These are phyloP conservation scores for Altica lythri DNA, from an alignment of 2,888 invertebrate genomes.

Conservation along the genomic window DNA sequence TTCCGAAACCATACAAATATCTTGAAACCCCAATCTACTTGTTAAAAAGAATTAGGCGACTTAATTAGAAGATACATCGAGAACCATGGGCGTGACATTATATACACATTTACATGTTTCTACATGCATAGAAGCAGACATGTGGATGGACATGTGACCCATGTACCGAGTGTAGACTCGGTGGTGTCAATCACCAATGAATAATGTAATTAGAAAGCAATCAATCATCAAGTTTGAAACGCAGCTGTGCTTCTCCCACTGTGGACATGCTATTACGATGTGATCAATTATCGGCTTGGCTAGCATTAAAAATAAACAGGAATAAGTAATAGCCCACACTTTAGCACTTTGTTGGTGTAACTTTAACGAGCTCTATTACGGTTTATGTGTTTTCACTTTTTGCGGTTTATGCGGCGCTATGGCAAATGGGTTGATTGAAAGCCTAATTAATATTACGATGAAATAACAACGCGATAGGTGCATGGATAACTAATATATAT, in stretches of 20 bases:
- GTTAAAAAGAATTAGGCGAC: conserved; percentile 29
- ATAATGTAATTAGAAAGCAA: conserved; percentile 57
- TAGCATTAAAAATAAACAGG: conserved; percentile 41
- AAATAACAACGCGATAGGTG: too few relatives aligned
- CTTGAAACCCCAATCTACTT: conserved; percentile 18
- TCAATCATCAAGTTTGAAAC: conserved; percentile 52
- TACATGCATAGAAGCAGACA: conserved; percentile 26
- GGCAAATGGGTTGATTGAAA: too few relatives aligned
- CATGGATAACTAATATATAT: too few relatives aligned
- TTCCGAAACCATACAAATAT: conserved; percentile 2
- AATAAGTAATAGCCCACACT: conserved; percentile 17
- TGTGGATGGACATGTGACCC: conserved; percentile 35
- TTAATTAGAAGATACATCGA: conserved; percentile 34
- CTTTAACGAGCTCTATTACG: conserved; percentile 11
- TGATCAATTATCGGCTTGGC: conserved; percentile 49
- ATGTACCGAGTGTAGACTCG: conserved; percentile 33
- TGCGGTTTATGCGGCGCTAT: too few relatives aligned
- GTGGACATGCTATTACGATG: conserved; percentile 47
- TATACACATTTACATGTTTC: conserved; percentile 31
- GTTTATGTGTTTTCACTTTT: background rate
- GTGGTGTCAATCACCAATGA: conserved; percentile 53
- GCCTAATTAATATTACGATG: too few relatives aligned
- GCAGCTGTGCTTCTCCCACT: conserved; percentile 52
- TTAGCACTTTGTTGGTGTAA: conserved; percentile 14
- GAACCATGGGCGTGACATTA: conserved; percentile 28